Conservation (phyloP, 2,113 vertebrate species). For the Paracanthobrama guichenoti region DNA sequence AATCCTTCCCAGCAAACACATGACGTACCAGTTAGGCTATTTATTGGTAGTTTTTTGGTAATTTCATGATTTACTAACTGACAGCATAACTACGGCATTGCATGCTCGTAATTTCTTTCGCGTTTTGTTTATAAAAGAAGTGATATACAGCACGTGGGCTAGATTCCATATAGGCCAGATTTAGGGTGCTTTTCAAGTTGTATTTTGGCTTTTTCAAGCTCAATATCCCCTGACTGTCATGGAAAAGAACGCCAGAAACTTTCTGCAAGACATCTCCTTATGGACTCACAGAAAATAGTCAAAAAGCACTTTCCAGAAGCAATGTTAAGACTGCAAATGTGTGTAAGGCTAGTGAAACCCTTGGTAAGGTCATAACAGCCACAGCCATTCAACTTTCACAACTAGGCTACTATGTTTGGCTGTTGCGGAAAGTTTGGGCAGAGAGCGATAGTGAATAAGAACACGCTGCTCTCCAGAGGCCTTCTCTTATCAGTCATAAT, state of each 20-base stretch:
- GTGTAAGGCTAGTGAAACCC: background rate
- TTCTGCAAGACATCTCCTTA: background rate
- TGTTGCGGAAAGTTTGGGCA: conserved; percentile 10
- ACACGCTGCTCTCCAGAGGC: conserved; percentile 8
- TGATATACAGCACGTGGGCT: no score
- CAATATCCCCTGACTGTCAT: background rate
- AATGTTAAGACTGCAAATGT: background rate
- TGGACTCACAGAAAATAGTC: background rate
- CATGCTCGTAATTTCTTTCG: no score
- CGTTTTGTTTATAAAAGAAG: no score
- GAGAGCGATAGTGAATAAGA: conserved; percentile 18
- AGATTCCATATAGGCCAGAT: background rate
- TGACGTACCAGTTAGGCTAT: no score
- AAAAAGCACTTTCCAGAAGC: background rate
- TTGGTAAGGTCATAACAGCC: background rate
- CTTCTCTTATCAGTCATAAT: conserved; percentile 17
- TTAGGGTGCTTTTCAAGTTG: background rate
- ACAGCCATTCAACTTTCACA: background rate
- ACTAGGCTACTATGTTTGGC: background rate
- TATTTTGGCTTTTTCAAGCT: background rate
- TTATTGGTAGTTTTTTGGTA: no score
- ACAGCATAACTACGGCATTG: no score
- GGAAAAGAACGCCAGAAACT: background rate
- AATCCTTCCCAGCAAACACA: no score
- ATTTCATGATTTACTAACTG: no score